These are phyloP conservation scores for Neogobius melanostomus DNA, from an alignment of 2,113 vertebrate species.

Conservation along the genomic window DNA sequence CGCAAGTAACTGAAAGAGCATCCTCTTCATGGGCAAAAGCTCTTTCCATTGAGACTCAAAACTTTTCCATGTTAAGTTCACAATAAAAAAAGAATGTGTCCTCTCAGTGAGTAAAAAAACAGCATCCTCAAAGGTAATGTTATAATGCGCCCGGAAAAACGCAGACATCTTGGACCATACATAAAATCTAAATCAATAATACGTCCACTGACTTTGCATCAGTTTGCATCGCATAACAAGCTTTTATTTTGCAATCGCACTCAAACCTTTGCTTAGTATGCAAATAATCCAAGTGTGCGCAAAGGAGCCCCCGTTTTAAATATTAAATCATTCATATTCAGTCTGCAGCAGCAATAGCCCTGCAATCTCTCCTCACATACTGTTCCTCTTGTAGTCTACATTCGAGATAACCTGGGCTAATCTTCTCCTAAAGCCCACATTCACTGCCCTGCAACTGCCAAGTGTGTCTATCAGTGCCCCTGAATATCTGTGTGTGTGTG, in stretches of 20 bases:
- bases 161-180: no score
- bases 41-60: no score
- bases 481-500: slow-evolving; percentile 11
- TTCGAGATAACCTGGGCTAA: slow-evolving; percentile 53
- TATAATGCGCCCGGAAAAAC: no score
- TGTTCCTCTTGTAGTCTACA: slow-evolving; percentile 16
- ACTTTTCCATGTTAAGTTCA: no score
- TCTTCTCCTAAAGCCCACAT: slow-evolving; percentile 53
- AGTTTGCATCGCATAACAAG: background rate
- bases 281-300: background rate
- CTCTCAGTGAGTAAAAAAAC: no score
- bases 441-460: slow-evolving; percentile 32
- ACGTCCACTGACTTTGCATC: no score
- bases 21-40: no score
- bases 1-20: no score
- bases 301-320: background rate
- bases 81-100: no score
- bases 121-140: no score
- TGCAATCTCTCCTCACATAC: slow-evolving; percentile 4
- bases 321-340: background rate
- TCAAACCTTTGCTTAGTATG: background rate
- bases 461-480: slow-evolving; percentile 41
- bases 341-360: background rate
- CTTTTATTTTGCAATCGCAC: background rate
- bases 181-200: no score